phyloP scores from a whole-genome alignment of 92 coral and sea anemone genomes.

The Actinostola sp. region DNA sequence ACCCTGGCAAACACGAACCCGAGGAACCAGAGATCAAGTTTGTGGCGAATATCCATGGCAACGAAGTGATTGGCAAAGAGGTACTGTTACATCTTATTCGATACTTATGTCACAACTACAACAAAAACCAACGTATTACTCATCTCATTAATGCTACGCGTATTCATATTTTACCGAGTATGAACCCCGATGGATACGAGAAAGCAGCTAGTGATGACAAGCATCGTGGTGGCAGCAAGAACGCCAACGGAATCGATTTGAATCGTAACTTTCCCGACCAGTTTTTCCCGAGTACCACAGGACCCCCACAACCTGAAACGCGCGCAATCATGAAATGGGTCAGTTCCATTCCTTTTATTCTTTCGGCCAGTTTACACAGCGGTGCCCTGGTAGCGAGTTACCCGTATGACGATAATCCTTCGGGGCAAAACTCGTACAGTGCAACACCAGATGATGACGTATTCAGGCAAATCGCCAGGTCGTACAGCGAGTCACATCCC shows the following conservation, averaged over 20 bases:
- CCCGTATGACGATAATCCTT: conserved; percentile 96
- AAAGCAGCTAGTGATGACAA: conserved; percentile 74
- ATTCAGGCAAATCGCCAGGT: conserved; percentile 86
- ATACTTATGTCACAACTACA: conserved; percentile 84
- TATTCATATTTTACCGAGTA: conserved; percentile 89
- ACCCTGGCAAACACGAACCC: conserved; percentile 83
- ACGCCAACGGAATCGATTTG: conserved; percentile 87
- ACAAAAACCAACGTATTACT: conserved; percentile 59
- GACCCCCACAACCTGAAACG: conserved; percentile 89
- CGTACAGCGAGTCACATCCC: conserved; percentile 90
- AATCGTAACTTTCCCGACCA: conserved; percentile 98
- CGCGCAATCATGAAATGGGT: conserved; percentile 87
- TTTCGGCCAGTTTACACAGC: conserved; percentile 97
- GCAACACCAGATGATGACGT: conserved; percentile 99
- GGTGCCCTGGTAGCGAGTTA: conserved; percentile 96
- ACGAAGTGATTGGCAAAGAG: conserved; percentile 90
- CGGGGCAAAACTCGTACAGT: conserved; percentile 95
- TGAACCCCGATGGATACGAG: conserved; percentile 99
- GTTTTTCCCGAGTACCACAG: conserved; percentile 91
- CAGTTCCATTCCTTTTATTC: conserved; percentile 80
- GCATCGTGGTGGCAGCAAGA: conserved; percentile 62
- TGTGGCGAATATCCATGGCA: conserved; percentile 93
- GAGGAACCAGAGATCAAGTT: conserved; percentile 88
- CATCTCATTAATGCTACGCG: conserved; percentile 76
- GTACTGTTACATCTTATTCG: conserved; percentile 79